Evolutionary conservation across 2,888 invertebrate species (phyloP), one percentile per base, ranked within the genome.

Genomic region (Melieria picta): DNA sequence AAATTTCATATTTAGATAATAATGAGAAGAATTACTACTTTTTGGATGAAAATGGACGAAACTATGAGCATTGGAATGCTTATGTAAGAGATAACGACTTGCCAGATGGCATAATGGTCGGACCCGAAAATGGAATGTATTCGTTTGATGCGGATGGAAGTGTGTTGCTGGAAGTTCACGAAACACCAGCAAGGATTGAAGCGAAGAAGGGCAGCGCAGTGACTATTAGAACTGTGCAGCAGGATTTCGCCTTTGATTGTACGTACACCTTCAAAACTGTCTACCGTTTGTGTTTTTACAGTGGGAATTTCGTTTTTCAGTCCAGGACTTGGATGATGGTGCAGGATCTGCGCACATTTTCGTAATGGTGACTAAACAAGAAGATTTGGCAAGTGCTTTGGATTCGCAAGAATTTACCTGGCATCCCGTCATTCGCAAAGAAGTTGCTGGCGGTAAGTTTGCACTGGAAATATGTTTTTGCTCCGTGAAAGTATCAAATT

Each of bases 21-120:
- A 43, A 30, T 64, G 52, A 79, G 48, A 82, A 82, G 60, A 84
- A 84, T 69, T 81, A 81, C 78, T 62, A 85, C 75, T 80, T 79
- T 77, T 73, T 85, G 76, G 82, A 87, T 80, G 77, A 85, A 80
- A 76, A 77, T 16, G 83, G 83, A 4, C 83, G 88, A 4, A 86
- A 87, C 1, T 89, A 89, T 77, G 73, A 83, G 65, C 83, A 83
- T 68, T 89, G 89, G 89, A 72, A 72, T 0, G 78, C 82, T 10
- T 89, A 87, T 77, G 77, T 87, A 47, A 69, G 77, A 4, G 80
- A 83, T 11, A 89, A 89, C 79, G 84, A 84, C 69, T 79, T 88
- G 46, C 85, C 86, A 1, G 75, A 83, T 68, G 87, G 88, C n/a
- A 76, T 83, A 6, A 86, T 89, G 84, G 81, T 88, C 60, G 82